Evolutionary conservation across 92 coral and sea anemone genomes (phyloP).

Genomic region (Porites evermanni): DNA sequence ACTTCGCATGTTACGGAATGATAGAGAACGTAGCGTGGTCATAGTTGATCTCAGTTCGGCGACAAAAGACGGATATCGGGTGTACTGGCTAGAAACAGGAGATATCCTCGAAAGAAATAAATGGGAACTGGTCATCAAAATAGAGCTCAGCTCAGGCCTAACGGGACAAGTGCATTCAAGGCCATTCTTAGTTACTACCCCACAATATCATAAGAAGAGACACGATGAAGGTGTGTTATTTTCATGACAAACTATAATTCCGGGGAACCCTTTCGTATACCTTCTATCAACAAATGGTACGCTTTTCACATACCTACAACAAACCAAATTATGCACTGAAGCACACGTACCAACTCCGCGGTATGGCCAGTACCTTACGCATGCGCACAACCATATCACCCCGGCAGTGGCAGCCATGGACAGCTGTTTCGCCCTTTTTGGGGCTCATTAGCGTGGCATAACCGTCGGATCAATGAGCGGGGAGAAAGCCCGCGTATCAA

Average conservation of each 20-base stretch:
- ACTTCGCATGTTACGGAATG: slow-evolving; percentile 26
- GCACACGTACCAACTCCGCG: too few relatives aligned
- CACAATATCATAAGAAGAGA: slow-evolving; percentile 36
- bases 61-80: slow-evolving; percentile 65
- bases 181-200: slow-evolving; percentile 46
- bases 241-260: not conserved
- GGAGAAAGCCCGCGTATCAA: too few relatives aligned
- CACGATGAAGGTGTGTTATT: slow-evolving; percentile 12
- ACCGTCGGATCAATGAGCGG: too few relatives aligned
- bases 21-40: slow-evolving; percentile 39
- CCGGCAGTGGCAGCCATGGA: too few relatives aligned
- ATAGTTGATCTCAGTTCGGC: slow-evolving; percentile 78
- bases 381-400: too few relatives aligned
- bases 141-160: slow-evolving; percentile 46
- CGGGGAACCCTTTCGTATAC: too few relatives aligned
- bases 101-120: slow-evolving; percentile 68
- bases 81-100: slow-evolving; percentile 81
- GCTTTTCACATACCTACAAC: too few relatives aligned
- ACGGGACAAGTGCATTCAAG: slow-evolving; percentile 33
- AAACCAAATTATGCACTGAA: too few relatives aligned
- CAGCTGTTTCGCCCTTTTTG: too few relatives aligned
- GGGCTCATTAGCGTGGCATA: too few relatives aligned
- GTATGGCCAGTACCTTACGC: too few relatives aligned
- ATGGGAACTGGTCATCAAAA: slow-evolving; percentile 62
- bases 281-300: too few relatives aligned